Percentiles rank a stretch among this genome's conserved stretches.
Conservation (phyloP, 2,113 vertebrate genomes). For the Microtus montanus region DNA sequence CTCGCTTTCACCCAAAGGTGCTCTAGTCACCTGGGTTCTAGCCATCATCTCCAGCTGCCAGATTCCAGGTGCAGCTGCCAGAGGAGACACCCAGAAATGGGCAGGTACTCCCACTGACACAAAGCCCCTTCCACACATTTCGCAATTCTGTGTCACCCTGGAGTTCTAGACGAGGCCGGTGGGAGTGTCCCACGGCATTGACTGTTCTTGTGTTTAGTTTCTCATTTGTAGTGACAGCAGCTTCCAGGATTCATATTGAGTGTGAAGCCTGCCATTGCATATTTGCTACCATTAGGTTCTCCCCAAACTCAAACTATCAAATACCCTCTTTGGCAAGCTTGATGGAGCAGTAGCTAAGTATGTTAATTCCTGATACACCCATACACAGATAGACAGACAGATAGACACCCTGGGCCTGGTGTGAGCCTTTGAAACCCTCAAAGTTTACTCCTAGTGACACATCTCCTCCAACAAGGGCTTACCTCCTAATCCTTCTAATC, state of each 20-base stretch:
- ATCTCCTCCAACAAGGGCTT: background rate
- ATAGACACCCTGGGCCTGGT: background rate
- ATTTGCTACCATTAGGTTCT: background rate
- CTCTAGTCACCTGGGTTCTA: background rate
- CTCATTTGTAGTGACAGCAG: background rate
- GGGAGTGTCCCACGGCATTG: rapidly evolving
- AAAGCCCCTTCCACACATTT: background rate
- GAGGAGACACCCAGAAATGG: background rate
- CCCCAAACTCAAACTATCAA: background rate
- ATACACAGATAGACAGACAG: too few relatives aligned
- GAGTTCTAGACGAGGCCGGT: background rate
- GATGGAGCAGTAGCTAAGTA: background rate
- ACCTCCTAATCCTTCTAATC: background rate
- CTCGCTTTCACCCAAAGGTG: background rate
- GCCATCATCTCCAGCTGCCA: too few relatives aligned
- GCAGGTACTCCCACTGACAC: background rate
- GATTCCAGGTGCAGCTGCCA: too few relatives aligned
- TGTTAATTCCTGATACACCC: background rate
- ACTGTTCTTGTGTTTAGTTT: background rate
- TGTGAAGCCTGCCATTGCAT: background rate
- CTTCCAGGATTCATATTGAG: background rate
- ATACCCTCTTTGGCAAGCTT: background rate
- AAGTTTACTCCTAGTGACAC: background rate
- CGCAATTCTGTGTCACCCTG: background rate
- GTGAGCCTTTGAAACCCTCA: background rate